These are phyloP conservation scores for Papilio demoleus DNA, from an alignment of 2,888 invertebrate genomes.

Conservation along the genomic window DNA sequence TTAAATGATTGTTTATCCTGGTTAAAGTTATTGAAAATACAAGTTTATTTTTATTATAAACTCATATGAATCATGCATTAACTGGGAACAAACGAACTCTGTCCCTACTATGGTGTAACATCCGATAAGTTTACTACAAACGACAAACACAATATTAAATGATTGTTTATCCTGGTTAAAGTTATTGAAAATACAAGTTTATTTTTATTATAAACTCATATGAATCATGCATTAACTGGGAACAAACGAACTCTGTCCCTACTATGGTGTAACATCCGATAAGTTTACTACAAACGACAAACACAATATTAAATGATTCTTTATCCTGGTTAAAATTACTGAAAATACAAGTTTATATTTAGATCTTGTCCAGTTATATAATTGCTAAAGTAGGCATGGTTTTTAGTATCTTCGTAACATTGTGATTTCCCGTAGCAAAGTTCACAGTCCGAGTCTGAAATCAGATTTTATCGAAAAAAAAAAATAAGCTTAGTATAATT, in stretches of 20 bases:
- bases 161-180: background rate
- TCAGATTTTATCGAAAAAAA: no score
- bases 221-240: background rate
- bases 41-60: slow-evolving; percentile 2
- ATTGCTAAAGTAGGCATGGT: no score
- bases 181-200: background rate
- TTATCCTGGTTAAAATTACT: background rate
- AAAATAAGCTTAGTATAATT: no score
- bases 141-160: background rate
- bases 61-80: slow-evolving; percentile 1
- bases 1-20: background rate
- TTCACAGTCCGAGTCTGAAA: no score
- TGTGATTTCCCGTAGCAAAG: no score
- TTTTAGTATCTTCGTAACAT: no score
- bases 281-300: background rate
- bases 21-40: background rate
- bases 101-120: background rate
- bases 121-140: background rate
- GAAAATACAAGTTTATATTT: background rate
- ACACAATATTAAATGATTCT: background rate
- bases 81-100: background rate
- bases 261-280: background rate
- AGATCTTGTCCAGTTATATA: no score
- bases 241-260: background rate
- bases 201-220: slow-evolving; percentile 9